Evolutionary conservation across 2,113 vertebrate species (phyloP).

Genomic region (Bothrops jararaca): DNA sequence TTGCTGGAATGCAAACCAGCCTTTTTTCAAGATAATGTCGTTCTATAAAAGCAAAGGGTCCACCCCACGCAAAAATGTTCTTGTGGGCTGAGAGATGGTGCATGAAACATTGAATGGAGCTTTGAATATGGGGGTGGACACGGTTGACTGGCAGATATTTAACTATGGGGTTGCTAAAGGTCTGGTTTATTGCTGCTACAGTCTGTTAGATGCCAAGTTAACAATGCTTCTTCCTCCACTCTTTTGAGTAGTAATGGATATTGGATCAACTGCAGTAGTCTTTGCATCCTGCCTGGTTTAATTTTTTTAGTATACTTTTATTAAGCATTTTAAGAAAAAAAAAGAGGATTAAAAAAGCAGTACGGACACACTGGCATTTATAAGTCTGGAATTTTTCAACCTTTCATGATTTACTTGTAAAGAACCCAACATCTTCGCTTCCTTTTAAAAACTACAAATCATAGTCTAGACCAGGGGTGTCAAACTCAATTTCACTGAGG

Average conservation of each 20-base stretch:
- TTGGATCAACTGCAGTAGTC: background rate
- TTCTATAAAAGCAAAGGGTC: background rate
- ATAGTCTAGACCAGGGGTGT: background rate
- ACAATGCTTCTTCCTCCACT: background rate
- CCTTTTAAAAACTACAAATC: background rate
- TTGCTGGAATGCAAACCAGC: background rate
- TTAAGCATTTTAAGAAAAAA: background rate
- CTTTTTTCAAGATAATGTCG: background rate
- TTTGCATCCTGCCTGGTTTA: background rate
- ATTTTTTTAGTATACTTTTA: background rate
- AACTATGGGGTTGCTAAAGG: background rate
- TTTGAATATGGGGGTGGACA: background rate
- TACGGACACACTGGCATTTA: background rate
- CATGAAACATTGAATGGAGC: background rate
- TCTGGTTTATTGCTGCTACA: background rate
- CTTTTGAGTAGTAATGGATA: background rate
- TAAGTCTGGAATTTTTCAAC: background rate
- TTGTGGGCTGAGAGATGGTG: background rate
- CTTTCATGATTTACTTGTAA: background rate
- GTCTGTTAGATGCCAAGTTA: background rate
- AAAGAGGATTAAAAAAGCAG: background rate
- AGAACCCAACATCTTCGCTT: background rate
- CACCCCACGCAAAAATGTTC: background rate
- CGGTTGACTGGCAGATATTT: background rate
- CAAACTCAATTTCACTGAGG: too few species aligned